These are phyloP conservation scores for Ennomos erosarius DNA, from an alignment of 2,888 invertebrate genomes.

Conservation along the genomic window DNA sequence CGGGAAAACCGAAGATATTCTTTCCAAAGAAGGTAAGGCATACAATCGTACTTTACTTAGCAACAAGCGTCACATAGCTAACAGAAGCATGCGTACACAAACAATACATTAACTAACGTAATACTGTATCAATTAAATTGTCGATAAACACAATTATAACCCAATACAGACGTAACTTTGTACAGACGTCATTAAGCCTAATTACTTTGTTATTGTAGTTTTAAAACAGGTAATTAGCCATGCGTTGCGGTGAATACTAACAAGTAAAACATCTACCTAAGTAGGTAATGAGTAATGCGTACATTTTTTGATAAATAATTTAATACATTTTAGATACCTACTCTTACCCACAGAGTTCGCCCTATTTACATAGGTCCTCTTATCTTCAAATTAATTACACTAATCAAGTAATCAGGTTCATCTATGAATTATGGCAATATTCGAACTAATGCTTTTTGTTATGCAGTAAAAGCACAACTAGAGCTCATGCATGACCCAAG, in stretches of 20 bases:
- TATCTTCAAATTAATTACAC: too few species aligned
- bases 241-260: slow-evolving; percentile 5
- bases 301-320: background rate
- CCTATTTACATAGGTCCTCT: too few species aligned
- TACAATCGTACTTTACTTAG: slow-evolving; percentile 21
- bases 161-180: slow-evolving; percentile 16
- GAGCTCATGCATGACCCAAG: too few species aligned
- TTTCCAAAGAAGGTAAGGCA: slow-evolving; percentile 81
- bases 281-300: too few species aligned
- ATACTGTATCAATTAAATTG: slow-evolving; percentile 6
- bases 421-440: too few species aligned
- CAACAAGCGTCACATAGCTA: slow-evolving; percentile 23
- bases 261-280: background rate
- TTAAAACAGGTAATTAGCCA: slow-evolving; percentile 17
- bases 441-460: too few species aligned
- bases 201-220: slow-evolving; percentile 18
- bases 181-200: slow-evolving; percentile 21
- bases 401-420: too few species aligned
- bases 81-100: slow-evolving; percentile 28
- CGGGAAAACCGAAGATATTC: slow-evolving; percentile 83
- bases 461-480: too few species aligned
- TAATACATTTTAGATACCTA: too few species aligned
- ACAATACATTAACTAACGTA: slow-evolving; percentile 11
- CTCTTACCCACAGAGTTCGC: too few species aligned
- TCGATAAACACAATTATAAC: slow-evolving; percentile 14